These are phyloP conservation scores for Drosophila repletoides DNA, from an alignment of 1,140 invertebrate genomes.

Conservation along the genomic window DNA sequence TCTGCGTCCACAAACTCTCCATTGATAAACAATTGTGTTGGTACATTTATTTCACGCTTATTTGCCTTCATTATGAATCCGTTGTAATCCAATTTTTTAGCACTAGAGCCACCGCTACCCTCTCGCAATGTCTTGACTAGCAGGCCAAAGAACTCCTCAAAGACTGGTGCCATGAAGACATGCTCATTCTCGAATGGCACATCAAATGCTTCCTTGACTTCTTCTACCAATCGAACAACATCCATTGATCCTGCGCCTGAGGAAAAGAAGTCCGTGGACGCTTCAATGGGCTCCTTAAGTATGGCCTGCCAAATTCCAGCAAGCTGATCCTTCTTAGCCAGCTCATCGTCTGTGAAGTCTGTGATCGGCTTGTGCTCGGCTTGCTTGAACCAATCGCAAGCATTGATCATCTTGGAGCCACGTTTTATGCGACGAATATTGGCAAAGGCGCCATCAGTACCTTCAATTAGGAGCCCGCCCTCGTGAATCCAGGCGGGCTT, in stretches of 20 bases:
- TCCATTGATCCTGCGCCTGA: constrained; percentile 98
- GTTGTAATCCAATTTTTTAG: constrained; percentile 85
- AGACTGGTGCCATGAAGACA: constrained; percentile 95
- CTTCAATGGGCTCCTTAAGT: constrained; percentile 89
- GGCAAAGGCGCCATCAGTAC: constrained; percentile 89
- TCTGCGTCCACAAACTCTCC: constrained; percentile 94
- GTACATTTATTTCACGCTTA: constrained; percentile 92
- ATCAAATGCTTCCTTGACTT: constrained; percentile 92
- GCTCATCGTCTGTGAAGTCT: constrained; percentile 91
- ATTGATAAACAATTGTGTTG: constrained; percentile 95
- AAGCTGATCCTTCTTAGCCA: constrained; percentile 85
- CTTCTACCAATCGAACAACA: constrained; percentile 96
- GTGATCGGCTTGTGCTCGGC: constrained; percentile 83
- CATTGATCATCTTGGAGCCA: constrained; percentile 92
- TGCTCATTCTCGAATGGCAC: constrained; percentile 92
- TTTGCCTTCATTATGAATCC: constrained; percentile 90
- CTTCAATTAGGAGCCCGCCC: constrained; percentile 90
- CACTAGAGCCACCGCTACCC: constrained; percentile 31
- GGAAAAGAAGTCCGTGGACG: constrained; percentile 95
- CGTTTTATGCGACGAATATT: constrained; percentile 88
- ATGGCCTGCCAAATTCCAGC: constrained; percentile 93
- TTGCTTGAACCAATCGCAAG: constrained; percentile 90
- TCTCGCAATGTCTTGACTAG: constrained; percentile 59
- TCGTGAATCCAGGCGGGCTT: constrained; percentile 89
- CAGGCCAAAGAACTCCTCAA: constrained; percentile 89